Evolutionary conservation across 2,888 invertebrate species (phyloP).

Genomic region (Lacanobia oleracea): DNA sequence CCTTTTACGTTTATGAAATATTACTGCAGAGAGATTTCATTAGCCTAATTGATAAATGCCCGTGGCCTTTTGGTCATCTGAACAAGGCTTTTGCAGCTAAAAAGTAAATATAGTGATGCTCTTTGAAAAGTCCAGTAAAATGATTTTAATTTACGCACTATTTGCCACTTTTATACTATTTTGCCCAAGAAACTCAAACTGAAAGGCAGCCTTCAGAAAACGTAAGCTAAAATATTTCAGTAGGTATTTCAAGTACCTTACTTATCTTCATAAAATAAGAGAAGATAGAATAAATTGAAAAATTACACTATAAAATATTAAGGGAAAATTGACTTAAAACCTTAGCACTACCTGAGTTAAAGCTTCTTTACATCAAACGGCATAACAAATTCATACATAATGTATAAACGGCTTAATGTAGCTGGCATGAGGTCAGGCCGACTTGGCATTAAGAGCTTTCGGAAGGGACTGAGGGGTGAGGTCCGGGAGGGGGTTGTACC

Average conservation of each 20-base stretch:
- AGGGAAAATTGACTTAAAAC: slow-evolving; percentile 80
- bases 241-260: background rate
- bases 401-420: slow-evolving; percentile 91
- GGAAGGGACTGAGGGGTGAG: slow-evolving; percentile 77
- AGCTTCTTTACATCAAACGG: slow-evolving; percentile 90
- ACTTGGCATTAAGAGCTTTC: slow-evolving; percentile 90
- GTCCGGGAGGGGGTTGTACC: slow-evolving; percentile 71
- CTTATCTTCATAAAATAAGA: background rate
- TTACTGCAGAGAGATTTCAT: slow-evolving; percentile 28
- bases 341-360: slow-evolving; percentile 87
- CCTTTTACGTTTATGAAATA: slow-evolving; percentile 23
- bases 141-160: background rate
- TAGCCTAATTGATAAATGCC: slow-evolving; percentile 38
- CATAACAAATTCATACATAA: slow-evolving; percentile 91
- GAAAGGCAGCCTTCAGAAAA: background rate
- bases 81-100: background rate
- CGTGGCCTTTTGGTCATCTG: background rate
- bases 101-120: background rate
- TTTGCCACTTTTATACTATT: too few species aligned
- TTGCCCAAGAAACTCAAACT: background rate
- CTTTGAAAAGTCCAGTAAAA: background rate
- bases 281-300: slow-evolving; percentile 45
- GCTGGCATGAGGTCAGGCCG: slow-evolving; percentile 89
- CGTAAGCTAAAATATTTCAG: background rate
- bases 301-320: slow-evolving; percentile 66